Percentiles rank a stretch among this genome's conserved stretches.
These are phyloP conservation scores for Pyrochroa serraticornis DNA, from an alignment of 2,888 invertebrate species.

Conservation along the genomic window DNA sequence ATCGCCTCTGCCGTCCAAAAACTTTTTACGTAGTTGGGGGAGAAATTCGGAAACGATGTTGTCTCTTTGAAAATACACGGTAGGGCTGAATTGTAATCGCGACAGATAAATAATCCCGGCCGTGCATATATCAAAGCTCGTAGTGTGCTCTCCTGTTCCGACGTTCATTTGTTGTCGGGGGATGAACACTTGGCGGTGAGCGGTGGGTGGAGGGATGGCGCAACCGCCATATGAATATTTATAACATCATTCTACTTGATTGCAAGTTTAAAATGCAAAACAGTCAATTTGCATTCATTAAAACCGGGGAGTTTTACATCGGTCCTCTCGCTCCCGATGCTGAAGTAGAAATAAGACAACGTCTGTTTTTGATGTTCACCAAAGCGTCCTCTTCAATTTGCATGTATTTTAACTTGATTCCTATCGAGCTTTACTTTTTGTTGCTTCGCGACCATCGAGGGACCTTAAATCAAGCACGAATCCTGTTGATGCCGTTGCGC, in stretches of 20 bases:
- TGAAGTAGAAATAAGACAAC: conserved; percentile 19
- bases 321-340: conserved; percentile 25
- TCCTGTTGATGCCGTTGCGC: too few species aligned
- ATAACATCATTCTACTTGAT: conserved; percentile 55
- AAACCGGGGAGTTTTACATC: conserved; percentile 36
- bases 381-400: conserved; percentile 38
- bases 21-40: too few species aligned
- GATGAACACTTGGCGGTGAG: conserved; percentile 16
- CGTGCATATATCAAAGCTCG: too few species aligned
- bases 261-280: conserved; percentile 58
- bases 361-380: conserved; percentile 40
- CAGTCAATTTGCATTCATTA: conserved; percentile 57
- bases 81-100: too few species aligned
- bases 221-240: conserved; percentile 53
- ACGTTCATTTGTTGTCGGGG: conserved; percentile 8
- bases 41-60: too few species aligned
- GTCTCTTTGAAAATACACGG: too few species aligned
- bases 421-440: conserved; percentile 22
- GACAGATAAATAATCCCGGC: too few species aligned
- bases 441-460: neutral
- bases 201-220: conserved; percentile 9
- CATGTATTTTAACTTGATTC: conserved; percentile 40
- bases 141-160: too few species aligned
- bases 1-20: neutral
- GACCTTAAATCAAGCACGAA: too few species aligned